Evolutionary conservation across 2,113 vertebrate genomes (phyloP).

Genomic region (Myodes glareolus): DNA sequence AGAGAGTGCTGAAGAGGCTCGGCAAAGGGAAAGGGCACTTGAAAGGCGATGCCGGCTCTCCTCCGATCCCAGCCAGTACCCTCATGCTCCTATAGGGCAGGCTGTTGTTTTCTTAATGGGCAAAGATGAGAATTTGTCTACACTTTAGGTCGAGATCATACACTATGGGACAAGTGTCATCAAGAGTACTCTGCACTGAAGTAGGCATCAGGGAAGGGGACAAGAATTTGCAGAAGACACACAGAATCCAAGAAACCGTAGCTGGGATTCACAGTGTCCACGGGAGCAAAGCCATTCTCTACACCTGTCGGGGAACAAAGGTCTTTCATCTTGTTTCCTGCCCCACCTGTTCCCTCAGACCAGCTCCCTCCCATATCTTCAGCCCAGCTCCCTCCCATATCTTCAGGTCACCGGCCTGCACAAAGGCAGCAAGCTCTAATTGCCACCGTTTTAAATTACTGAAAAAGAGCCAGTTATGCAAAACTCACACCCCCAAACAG

Average conservation of each 20-base stretch:
- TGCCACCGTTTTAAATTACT: not conserved
- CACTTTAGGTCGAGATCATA: not conserved
- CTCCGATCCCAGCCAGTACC: not conserved
- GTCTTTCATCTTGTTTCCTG: not conserved
- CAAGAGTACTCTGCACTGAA: not conserved
- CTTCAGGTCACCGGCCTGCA: not conserved
- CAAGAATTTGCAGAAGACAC: not conserved
- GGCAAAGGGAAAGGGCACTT: not conserved
- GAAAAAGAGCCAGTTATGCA: not conserved
- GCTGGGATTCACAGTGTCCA: not conserved
- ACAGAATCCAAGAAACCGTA: not conserved
- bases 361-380: not conserved
- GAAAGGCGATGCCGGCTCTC: not conserved
- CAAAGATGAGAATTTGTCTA: not conserved
- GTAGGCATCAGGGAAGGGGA: not conserved
- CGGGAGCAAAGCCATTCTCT: not conserved
- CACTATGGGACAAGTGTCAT: not conserved
- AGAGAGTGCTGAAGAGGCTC: not conserved
- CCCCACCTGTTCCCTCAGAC: not conserved
- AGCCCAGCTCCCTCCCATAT: not conserved
- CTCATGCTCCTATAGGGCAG: not conserved
- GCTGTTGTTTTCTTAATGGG: not conserved
- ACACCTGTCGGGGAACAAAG: fast-evolving
- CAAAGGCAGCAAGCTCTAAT: not conserved
- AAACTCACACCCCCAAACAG: not conserved